These are phyloP conservation scores for Meiosimyza decipiens DNA, from an alignment of 2,888 invertebrate species.

Conservation along the genomic window DNA sequence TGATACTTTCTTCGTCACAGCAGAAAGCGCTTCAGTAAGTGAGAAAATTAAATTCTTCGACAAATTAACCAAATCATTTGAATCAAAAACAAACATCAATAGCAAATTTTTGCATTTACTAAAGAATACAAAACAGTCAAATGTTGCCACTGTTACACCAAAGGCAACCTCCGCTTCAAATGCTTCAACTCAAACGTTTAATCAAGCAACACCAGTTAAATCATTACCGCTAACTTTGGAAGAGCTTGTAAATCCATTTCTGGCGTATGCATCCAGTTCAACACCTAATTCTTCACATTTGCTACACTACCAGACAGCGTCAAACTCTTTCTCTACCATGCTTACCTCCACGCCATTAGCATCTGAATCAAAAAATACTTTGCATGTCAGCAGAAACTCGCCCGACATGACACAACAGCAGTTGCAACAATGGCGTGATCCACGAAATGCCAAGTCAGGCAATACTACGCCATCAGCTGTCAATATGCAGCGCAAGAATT, in stretches of 20 bases:
- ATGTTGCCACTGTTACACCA: not conserved
- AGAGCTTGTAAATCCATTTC: constrained; percentile 24
- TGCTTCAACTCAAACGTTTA: constrained; percentile 38
- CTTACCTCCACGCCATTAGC: not conserved
- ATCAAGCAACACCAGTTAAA: constrained; percentile 5
- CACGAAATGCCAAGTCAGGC: constrained; percentile 16
- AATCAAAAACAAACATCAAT: constrained; percentile 40
- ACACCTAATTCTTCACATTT: not conserved
- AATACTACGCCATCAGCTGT: not conserved
- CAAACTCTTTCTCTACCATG: constrained; percentile 15
- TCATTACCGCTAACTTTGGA: constrained; percentile 15
- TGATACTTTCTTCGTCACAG: not conserved
- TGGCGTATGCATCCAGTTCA: not conserved
- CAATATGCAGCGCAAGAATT: constrained; percentile 50
- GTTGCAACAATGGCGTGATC: constrained; percentile 21
- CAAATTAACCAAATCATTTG: constrained; percentile 51
- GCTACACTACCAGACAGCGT: not conserved
- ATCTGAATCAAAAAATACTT: not conserved
- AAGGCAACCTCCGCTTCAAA: constrained; percentile 38
- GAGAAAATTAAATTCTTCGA: constrained; percentile 56
- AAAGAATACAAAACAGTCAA: constrained; percentile 37
- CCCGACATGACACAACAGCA: not conserved
- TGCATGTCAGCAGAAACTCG: not conserved
- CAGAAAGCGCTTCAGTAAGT: constrained; percentile 40
- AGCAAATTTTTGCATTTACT: constrained; percentile 51